Evolutionary conservation across 1,140 invertebrate genomes (phyloP).

Genomic region (Caenorhabditis tropicalis): DNA sequence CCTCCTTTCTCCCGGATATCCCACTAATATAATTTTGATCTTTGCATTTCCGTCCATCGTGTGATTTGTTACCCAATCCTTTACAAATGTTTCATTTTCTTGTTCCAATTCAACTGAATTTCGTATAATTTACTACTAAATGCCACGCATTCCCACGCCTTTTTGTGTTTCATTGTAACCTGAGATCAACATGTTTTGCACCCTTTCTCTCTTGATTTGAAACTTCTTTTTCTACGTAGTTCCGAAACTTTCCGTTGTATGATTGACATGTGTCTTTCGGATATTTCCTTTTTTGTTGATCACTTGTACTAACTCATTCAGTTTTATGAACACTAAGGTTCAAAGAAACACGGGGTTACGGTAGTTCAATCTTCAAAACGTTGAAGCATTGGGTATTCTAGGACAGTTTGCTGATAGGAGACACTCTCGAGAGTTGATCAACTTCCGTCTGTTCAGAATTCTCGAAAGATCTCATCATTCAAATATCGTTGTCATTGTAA

Average conservation of each 20-base stretch:
- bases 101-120: neutral
- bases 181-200: constrained; percentile 3
- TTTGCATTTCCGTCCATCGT: neutral
- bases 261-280: neutral
- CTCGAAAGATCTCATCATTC: too few relatives aligned
- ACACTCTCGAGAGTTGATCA: too few relatives aligned
- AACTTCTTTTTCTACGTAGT: neutral
- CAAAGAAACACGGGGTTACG: neutral
- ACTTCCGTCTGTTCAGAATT: too few relatives aligned
- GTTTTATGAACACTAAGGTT: neutral
- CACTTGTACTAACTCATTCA: neutral
- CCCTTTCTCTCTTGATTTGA: neutral
- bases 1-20: too few relatives aligned
- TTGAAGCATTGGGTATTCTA: too few relatives aligned
- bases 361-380: neutral
- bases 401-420: too few relatives aligned
- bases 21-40: neutral
- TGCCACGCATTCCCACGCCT: neutral
- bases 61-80: neutral
- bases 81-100: neutral
- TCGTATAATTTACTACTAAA: neutral
- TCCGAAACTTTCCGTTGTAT: neutral
- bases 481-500: neutral
- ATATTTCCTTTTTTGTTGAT: neutral
- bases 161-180: neutral